Base-by-base conservation (phyloP, 2,888 invertebrate genomes). In the Acronicta psi region DNA sequence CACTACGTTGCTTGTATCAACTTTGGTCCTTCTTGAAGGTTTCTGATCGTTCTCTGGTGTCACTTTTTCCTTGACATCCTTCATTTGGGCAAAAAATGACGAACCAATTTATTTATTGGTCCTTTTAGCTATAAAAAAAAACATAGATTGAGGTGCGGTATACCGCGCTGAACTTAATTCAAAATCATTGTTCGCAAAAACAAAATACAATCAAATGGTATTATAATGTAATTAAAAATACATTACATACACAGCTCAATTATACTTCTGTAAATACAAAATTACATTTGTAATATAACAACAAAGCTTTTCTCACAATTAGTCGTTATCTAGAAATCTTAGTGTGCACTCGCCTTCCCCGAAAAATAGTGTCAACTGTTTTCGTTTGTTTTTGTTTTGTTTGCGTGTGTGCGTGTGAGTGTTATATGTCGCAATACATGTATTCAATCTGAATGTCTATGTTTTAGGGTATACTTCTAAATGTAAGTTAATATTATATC, bases 311-410 rank as follows among this genome's bases (percentile, higher is more conserved):
- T 46, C 52, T 40, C 50, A 51, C 34, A 59, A 62, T 59, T 47
- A 57, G 10, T 14, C 17, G 34, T 29, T 57, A 50, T 51, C 38
- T 57, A 47, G 46, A 57, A 46, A 36, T 34, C 25, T 37, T 59
- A 60, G 59, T 34, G 41, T 56, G 69, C 74, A 76, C 57, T 58
- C 25, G 77, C 73, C 76, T 75, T 77, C 75, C 78, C 68, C 70
- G 68, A 55, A 46, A 47, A 41, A 49, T 46, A 41, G 42, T 59
- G 49, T 56, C 38, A 57, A 59, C 54, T 68, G 53, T 67, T 57
- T 67, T 74, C 59, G 55, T 74, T 64, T 50, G 44, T 54, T 52
- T 73, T 44, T 59, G 18, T 57, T 63, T 60, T 52, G 51, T 72
- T 58, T 66, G 67, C 11, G 66, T 71, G 68, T 61, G 70, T 53